Percentiles rank a stretch among this genome's conserved stretches.
Conservation (phyloP, 2,888 invertebrate genomes). For the Apoda limacodes region DNA sequence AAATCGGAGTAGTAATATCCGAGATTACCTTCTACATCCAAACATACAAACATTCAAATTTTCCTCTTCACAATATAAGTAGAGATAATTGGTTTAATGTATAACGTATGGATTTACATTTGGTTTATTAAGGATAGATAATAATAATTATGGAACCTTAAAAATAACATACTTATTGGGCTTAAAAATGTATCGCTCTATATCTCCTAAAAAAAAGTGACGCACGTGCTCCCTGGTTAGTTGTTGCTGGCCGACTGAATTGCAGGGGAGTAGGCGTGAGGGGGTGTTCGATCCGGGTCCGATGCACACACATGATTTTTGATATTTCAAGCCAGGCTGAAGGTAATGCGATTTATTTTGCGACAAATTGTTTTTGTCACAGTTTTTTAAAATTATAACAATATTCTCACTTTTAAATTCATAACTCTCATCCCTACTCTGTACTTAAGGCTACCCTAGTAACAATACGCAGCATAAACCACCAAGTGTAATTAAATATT, state of each 20-base stretch:
- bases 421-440: not conserved
- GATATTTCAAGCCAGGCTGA: constrained; percentile 10
- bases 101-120: too few species aligned
- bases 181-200: too few species aligned
- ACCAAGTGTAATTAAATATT: too few species aligned
- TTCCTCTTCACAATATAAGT: constrained; percentile 2
- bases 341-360: constrained; percentile 12
- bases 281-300: constrained; percentile 8
- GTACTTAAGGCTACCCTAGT: not conserved
- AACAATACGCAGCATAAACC: constrained; percentile 1
- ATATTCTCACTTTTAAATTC: constrained; percentile 1
- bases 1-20: too few species aligned
- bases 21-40: too few species aligned
- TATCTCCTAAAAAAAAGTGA: constrained; percentile 6
- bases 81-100: too few species aligned
- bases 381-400: constrained; percentile 2
- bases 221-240: constrained; percentile 3
- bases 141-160: too few species aligned
- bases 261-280: constrained; percentile 7
- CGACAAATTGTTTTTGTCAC: constrained; percentile 8
- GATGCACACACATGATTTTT: constrained; percentile 8
- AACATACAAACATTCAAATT: too few species aligned
- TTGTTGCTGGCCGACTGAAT: constrained; percentile 8
- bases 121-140: too few species aligned
- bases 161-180: too few species aligned